Conservation (phyloP, 2,113 vertebrate species). For the Calonectris borealis region DNA sequence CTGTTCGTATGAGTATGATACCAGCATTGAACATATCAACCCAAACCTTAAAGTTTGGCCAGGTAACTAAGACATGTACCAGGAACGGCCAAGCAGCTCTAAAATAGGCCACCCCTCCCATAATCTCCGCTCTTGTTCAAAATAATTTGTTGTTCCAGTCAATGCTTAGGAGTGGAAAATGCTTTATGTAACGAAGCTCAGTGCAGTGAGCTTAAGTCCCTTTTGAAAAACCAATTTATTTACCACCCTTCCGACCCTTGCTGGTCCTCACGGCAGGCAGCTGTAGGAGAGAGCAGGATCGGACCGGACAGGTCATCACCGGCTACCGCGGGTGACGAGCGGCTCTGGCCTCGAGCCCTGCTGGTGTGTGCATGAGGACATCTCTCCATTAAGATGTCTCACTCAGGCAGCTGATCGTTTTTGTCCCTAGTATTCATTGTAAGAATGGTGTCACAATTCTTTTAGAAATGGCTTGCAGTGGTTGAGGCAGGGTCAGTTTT, state of each 20-base stretch:
- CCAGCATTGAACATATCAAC: background rate
- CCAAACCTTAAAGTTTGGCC: background rate
- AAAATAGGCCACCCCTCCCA: background rate
- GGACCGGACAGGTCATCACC: rapidly evolving
- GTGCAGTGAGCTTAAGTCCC: background rate
- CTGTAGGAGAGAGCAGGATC: background rate
- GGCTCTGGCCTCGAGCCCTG: rapidly evolving
- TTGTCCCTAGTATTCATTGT: too few species aligned
- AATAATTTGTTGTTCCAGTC: background rate
- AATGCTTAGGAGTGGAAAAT: background rate
- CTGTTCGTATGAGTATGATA: background rate
- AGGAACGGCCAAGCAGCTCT: background rate
- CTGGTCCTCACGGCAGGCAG: rapidly evolving
- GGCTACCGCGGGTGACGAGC: rapidly evolving
- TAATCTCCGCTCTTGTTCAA: background rate
- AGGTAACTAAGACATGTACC: too few species aligned
- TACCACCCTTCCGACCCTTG: background rate
- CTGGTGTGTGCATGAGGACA: rapidly evolving
- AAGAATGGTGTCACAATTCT: background rate
- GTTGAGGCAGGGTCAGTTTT: background rate
- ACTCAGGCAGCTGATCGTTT: background rate
- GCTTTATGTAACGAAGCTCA: background rate
- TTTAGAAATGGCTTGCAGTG: background rate
- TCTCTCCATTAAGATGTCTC: background rate
- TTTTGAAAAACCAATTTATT: background rate